Conservation (phyloP, 2,113 vertebrate species). For the Alosa alosa region DNA sequence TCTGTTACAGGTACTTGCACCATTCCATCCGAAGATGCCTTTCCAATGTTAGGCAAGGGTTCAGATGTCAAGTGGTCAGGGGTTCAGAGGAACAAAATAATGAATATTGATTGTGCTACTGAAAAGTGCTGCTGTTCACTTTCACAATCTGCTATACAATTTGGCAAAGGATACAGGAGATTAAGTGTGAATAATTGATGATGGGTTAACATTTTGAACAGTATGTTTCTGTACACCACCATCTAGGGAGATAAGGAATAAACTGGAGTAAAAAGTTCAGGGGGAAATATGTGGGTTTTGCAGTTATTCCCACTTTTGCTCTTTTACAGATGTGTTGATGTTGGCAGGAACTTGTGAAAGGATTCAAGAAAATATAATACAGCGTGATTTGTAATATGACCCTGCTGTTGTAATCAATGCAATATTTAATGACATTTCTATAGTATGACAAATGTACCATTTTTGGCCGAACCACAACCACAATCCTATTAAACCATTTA, state of each 20-base stretch:
- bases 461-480: neutral
- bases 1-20: neutral
- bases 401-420: neutral
- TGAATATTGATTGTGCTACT: too few species aligned
- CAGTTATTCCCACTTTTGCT: neutral
- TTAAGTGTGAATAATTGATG: neutral
- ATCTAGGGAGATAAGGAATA: neutral
- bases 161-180: neutral
- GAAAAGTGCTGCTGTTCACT: too few species aligned
- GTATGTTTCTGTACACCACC: neutral
- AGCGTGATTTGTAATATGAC: neutral
- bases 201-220: neutral
- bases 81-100: too few species aligned
- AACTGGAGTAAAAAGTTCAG: neutral
- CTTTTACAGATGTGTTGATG: too few species aligned
- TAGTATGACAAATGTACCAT: neutral
- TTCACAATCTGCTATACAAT: neutral
- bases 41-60: neutral
- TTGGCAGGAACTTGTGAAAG: too few species aligned
- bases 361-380: too few species aligned
- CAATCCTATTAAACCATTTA: neutral
- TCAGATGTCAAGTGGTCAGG: too few species aligned
- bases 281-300: neutral
- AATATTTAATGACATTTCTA: neutral
- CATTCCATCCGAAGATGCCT: neutral